These are phyloP conservation scores for Steatornis caripensis DNA, from an alignment of 2,113 vertebrate species.

Conservation along the genomic window DNA sequence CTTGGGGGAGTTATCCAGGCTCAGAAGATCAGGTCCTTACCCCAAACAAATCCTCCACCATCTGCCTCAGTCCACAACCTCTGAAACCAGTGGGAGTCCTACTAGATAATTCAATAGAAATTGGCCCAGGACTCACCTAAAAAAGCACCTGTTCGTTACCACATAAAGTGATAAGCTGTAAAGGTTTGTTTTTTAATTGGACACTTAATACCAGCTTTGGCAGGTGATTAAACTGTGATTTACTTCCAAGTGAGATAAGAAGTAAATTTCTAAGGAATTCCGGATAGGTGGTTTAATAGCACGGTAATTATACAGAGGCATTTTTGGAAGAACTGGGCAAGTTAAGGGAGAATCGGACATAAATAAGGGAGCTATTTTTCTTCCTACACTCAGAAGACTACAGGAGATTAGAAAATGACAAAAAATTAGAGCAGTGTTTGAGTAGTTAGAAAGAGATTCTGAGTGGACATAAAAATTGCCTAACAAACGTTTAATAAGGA, in stretches of 20 bases:
- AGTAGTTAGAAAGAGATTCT: constrained; percentile 9
- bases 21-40: neutral
- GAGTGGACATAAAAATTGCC: neutral
- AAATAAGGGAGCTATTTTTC: constrained; percentile 21
- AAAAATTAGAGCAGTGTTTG: neutral
- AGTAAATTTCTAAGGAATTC: constrained; percentile 53
- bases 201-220: constrained; percentile 62
- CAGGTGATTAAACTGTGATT: constrained; percentile 63
- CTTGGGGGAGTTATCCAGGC: neutral
- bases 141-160: constrained; percentile 34
- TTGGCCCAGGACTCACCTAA: constrained; percentile 32
- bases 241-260: constrained; percentile 63
- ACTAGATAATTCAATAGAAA: constrained; percentile 33
- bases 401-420: constrained; percentile 11
- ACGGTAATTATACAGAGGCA: constrained; percentile 1
- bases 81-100: constrained; percentile 14
- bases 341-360: neutral
- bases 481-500: neutral
- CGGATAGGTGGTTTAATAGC: constrained; percentile 23
- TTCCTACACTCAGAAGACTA: neutral
- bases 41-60: constrained; percentile 8
- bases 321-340: neutral
- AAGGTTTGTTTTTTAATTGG: constrained; percentile 60
- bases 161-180: constrained; percentile 42
- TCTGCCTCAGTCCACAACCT: neutral